Conservation (phyloP, 1,140 invertebrate species). For the Berghia stephanieae region DNA sequence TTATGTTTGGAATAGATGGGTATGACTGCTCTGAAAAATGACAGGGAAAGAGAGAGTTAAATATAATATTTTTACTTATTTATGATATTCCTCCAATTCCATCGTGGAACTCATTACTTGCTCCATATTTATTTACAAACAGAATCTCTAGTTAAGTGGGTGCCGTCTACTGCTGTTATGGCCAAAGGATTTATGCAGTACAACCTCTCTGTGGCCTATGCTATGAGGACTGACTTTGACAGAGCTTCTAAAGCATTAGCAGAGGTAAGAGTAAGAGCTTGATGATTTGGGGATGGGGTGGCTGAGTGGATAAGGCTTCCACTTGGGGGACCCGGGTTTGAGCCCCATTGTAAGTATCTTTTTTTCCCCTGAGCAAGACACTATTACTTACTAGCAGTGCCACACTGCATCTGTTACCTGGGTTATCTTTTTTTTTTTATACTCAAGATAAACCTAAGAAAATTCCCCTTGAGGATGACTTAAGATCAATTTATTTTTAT, state of each 20-base stretch:
- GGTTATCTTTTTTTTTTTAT: background rate
- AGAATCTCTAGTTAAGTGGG: conserved; percentile 71
- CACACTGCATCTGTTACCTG: background rate
- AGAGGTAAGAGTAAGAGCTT: conserved; percentile 69
- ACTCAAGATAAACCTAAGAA: too few relatives aligned
- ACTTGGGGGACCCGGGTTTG: too few relatives aligned
- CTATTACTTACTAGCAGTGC: background rate
- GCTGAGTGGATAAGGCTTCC: too few relatives aligned
- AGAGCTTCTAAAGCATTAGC: conserved; percentile 78
- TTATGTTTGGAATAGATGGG: too few relatives aligned
- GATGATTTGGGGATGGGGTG: background rate
- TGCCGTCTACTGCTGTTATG: conserved; percentile 74
- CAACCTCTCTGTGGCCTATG: conserved; percentile 82
- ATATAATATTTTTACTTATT: background rate
- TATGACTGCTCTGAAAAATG: too few relatives aligned
- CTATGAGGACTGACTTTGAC: conserved; percentile 79
- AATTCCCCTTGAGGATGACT: too few relatives aligned
- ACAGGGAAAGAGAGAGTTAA: too few relatives aligned
- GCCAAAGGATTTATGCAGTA: conserved; percentile 79
- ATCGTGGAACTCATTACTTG: too few relatives aligned
- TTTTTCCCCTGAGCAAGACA: too few relatives aligned
- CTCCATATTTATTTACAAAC: background rate
- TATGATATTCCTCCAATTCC: background rate
- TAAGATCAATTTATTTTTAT: too few relatives aligned
- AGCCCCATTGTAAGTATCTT: too few relatives aligned